Conservation (phyloP, 2,797 vertebrate species). For the Sitta carolinensis region DNA sequence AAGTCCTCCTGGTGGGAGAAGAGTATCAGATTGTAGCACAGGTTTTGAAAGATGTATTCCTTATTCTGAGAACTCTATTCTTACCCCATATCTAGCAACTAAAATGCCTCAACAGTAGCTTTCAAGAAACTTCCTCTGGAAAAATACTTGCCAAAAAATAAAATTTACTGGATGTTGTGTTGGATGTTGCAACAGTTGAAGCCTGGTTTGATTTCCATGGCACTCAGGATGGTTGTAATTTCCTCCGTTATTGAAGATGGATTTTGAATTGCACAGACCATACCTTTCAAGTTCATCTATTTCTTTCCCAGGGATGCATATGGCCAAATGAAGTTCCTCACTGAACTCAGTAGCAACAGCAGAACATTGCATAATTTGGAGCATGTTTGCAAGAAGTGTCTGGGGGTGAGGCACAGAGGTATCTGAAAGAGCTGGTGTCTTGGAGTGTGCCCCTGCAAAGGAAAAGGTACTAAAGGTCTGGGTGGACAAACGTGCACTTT, state of each 20-base stretch:
- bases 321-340: background rate
- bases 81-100: background rate
- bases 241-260: background rate
- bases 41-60: background rate
- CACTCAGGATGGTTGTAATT: background rate
- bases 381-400: background rate
- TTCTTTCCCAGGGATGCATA: background rate
- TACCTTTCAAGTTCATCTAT: background rate
- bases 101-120: background rate
- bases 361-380: background rate
- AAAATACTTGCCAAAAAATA: background rate
- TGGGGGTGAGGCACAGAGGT: background rate
- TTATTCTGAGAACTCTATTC: background rate
- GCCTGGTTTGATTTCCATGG: background rate
- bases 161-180: background rate
- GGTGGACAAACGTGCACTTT: background rate
- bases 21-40: background rate
- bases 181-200: background rate
- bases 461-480: background rate
- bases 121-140: background rate
- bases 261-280: background rate
- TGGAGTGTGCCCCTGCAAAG: background rate
- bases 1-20: background rate
- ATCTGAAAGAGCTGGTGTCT: background rate
- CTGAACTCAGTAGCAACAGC: background rate